These are phyloP conservation scores for Megalops atlanticus DNA, from an alignment of 2,113 vertebrate genomes.

Conservation along the genomic window DNA sequence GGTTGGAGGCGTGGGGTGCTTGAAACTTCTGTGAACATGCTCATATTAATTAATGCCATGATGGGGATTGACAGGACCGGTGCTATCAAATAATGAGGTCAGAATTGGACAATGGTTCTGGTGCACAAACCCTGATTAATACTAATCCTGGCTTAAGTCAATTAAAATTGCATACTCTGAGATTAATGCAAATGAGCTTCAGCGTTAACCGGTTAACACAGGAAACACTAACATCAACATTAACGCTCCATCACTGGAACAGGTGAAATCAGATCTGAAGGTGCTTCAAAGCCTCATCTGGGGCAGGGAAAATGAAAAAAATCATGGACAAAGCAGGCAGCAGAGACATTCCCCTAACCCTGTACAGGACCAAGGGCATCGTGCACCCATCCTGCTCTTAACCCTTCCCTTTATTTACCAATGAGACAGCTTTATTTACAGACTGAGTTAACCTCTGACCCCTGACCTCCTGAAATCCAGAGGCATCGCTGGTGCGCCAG, in stretches of 20 bases:
- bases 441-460: conserved; percentile 22
- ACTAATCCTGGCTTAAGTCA: conserved; percentile 72
- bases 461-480: not conserved
- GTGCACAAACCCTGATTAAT: conserved; percentile 70
- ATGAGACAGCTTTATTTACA: conserved; percentile 16
- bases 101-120: conserved; percentile 66
- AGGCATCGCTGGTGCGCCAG: not conserved
- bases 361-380: not conserved
- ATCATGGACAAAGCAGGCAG: not conserved
- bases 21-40: conserved; percentile 39
- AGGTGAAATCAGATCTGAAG: conserved; percentile 36
- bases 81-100: conserved; percentile 76
- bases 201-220: conserved; percentile 16
- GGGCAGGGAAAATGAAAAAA: not conserved
- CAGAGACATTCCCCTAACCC: not conserved
- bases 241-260: conserved; percentile 36
- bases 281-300: not conserved
- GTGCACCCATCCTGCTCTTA: not conserved
- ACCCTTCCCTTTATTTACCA: not conserved
- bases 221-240: conserved; percentile 8
- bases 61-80: conserved; percentile 66
- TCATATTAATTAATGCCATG: conserved; percentile 67
- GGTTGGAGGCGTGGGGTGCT: conserved; percentile 32
- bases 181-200: conserved; percentile 64
- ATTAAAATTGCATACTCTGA: conserved; percentile 66